These are phyloP conservation scores for Dynastes maya DNA, from an alignment of 2,888 invertebrate genomes.

Conservation along the genomic window DNA sequence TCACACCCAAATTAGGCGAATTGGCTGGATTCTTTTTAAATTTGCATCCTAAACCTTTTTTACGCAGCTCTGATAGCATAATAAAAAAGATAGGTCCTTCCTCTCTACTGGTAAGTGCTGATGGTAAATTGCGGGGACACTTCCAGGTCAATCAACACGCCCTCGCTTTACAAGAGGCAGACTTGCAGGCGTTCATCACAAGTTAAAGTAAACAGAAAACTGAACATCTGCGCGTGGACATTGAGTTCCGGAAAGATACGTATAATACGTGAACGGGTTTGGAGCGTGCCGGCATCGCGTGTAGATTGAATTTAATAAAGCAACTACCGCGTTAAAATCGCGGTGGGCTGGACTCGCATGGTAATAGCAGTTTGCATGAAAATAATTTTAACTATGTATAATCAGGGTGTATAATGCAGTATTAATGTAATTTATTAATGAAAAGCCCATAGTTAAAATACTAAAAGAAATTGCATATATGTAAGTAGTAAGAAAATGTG, in stretches of 20 bases:
- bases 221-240: constrained; percentile 24
- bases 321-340: constrained; percentile 5
- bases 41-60: constrained; percentile 20
- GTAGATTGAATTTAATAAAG: constrained; percentile 34
- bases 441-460: no score
- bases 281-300: constrained; percentile 8
- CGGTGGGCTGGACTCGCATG: neutral
- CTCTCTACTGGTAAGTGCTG: neutral
- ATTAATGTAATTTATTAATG: neutral
- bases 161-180: constrained; percentile 12
- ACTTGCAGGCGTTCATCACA: neutral
- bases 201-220: constrained; percentile 27
- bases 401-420: neutral
- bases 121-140: constrained; percentile 17
- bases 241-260: neutral
- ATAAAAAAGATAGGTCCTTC: constrained; percentile 14
- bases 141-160: constrained; percentile 46
- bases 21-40: neutral
- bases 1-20: neutral
- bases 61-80: neutral
- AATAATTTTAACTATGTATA: neutral
- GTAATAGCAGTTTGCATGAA: neutral
- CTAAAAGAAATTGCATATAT: no score
- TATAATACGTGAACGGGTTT: neutral
- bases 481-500: no score